Conservation (phyloP, 2,113 vertebrate genomes). For the Eira barbara region DNA sequence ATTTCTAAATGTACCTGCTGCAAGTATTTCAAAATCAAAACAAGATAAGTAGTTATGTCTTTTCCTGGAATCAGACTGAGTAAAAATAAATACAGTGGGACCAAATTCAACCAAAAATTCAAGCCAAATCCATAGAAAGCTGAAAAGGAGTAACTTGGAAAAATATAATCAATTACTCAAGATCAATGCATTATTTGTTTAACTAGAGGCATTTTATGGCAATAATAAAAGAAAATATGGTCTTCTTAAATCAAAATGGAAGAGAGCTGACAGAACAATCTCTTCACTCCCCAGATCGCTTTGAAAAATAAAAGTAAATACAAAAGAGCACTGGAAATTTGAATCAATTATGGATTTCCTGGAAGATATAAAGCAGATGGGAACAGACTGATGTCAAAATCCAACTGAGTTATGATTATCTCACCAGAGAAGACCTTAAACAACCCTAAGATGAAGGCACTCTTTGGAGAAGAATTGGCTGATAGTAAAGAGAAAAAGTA, state of each 20-base stretch:
- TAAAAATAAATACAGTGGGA: constrained; percentile 15
- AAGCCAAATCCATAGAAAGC: neutral
- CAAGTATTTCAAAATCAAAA: constrained; percentile 19
- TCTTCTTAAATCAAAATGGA: neutral
- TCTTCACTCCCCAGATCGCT: neutral
- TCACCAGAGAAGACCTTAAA: neutral
- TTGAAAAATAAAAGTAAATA: constrained; percentile 10
- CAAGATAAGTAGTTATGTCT: neutral
- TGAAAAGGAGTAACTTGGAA: neutral
- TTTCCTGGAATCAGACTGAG: neutral
- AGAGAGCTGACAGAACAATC: neutral
- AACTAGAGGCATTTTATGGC: neutral
- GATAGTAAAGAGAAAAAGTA: neutral
- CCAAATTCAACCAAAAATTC: neutral
- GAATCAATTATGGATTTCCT: neutral
- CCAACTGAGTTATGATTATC: neutral
- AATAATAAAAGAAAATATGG: neutral
- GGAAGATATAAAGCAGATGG: neutral
- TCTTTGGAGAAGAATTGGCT: neutral
- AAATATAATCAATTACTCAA: neutral
- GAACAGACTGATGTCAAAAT: neutral
- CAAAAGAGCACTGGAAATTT: neutral
- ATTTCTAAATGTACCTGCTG: constrained; percentile 5
- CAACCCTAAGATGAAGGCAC: neutral
- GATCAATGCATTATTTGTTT: neutral